A percentile compares a stretch with the other conserved stretches of the same genome.
Evolutionary conservation across 92 coral and sea anemone species (phyloP).

Genomic region (Epizoanthus scotinus): DNA sequence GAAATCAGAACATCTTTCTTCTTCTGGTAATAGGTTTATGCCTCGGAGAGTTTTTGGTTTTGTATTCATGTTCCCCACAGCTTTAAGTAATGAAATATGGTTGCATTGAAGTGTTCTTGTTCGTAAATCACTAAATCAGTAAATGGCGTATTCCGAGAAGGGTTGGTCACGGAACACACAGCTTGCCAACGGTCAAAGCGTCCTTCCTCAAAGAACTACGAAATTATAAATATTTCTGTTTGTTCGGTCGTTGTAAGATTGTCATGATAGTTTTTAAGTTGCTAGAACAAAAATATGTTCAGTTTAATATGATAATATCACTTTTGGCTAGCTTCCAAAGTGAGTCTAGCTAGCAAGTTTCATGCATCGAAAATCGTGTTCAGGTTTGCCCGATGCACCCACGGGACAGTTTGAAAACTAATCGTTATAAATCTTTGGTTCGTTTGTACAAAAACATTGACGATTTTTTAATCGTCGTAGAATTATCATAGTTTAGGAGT

Average conservation of each 20-base stretch:
- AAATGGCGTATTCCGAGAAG: not conserved
- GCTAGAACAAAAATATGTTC: not conserved
- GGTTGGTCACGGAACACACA: not conserved
- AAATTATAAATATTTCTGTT: not conserved
- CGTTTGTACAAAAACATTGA: not conserved
- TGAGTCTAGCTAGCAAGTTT: too few species aligned
- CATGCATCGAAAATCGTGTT: not conserved
- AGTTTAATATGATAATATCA: too few species aligned
- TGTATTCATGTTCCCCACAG: not conserved
- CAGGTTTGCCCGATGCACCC: not conserved
- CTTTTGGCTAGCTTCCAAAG: not conserved
- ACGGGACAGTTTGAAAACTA: not conserved
- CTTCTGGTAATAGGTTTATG: conserved; percentile 17
- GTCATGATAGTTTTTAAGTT: not conserved
- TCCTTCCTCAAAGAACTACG: not conserved
- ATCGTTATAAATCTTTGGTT: not conserved
- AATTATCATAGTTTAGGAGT: not conserved
- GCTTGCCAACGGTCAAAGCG: not conserved
- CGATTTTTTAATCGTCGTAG: not conserved
- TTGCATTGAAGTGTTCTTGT: not conserved
- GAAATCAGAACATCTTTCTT: not conserved
- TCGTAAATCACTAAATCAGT: too few species aligned
- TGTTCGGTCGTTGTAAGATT: not conserved
- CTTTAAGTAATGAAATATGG: not conserved
- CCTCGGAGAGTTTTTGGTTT: not conserved